phyloP scores from a whole-genome alignment of 2,888 invertebrate species.

The Kryphioiulus occultus region DNA sequence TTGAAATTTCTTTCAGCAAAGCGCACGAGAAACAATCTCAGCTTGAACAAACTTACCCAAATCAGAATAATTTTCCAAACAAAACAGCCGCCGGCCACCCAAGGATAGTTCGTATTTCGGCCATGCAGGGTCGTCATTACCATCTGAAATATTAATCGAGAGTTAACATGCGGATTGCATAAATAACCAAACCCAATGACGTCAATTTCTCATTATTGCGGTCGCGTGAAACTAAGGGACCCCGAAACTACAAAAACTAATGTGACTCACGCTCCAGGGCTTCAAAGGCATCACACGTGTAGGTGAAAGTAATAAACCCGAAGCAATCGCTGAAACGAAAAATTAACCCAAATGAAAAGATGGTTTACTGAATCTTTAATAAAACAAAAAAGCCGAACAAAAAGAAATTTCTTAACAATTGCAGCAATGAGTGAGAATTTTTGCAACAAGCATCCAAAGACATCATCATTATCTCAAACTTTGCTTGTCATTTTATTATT shows the following conservation, averaged over 20 bases:
- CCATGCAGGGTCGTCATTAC: neutral
- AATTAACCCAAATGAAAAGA: too few species aligned
- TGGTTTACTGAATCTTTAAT: too few species aligned
- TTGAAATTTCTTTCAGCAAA: neutral
- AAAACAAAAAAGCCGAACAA: too few species aligned
- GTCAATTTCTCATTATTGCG: neutral
- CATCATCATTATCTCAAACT: too few species aligned
- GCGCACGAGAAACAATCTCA: neutral
- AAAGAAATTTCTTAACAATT: too few species aligned
- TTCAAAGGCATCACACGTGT: conserved; percentile 26
- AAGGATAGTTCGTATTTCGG: conserved; percentile 43
- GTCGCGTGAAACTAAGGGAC: too few species aligned
- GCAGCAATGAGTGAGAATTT: too few species aligned
- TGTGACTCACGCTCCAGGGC: conserved; percentile 37
- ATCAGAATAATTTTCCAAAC: conserved; percentile 42
- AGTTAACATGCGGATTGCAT: too few species aligned
- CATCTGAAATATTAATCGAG: conserved; percentile 24
- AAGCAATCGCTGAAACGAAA: conserved; percentile 33
- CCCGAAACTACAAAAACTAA: too few species aligned
- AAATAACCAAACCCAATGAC: neutral
- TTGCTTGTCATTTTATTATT: too few species aligned
- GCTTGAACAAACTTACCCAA: neutral
- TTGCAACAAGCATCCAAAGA: too few species aligned
- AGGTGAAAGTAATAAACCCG: conserved; percentile 33
- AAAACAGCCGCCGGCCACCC: conserved; percentile 42